A percentile compares a stretch with the other conserved stretches of the same genome.
Evolutionary conservation across 2,888 invertebrate species (phyloP).

Genomic region (Aquatica leii): DNA sequence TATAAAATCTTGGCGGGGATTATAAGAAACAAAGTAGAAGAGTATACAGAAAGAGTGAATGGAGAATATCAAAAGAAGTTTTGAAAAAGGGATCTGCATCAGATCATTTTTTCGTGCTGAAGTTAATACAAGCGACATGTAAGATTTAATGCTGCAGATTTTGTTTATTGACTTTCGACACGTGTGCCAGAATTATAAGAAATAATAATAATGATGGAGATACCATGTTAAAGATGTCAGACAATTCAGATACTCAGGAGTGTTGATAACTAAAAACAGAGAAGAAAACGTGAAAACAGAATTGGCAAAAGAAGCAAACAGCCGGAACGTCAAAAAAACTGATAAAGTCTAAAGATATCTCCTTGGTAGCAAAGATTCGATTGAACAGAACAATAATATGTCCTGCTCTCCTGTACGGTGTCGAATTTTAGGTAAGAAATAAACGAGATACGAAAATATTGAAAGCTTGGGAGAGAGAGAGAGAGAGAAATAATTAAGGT

Average conservation of each 20-base stretch:
- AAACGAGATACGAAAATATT: too few species aligned
- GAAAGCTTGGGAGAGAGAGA: too few species aligned
- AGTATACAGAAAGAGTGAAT: slow-evolving; percentile 9
- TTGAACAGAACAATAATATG: background rate
- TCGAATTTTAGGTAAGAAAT: too few species aligned
- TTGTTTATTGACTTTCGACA: too few species aligned
- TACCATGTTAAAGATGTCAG: too few species aligned
- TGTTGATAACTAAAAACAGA: background rate
- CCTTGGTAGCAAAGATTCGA: slow-evolving; percentile 14
- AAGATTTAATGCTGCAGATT: too few species aligned
- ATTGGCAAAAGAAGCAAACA: background rate
- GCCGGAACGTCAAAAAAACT: background rate
- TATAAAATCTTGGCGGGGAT: background rate
- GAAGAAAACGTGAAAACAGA: slow-evolving; percentile 3
- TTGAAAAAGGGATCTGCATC: slow-evolving; percentile 11
- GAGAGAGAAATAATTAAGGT: too few species aligned
- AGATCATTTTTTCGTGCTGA: slow-evolving; percentile 30
- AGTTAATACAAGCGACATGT: too few species aligned
- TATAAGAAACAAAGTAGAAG: background rate
- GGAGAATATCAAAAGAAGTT: slow-evolving; percentile 6
- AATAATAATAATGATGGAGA: too few species aligned
- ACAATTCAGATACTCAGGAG: slow-evolving; percentile 4
- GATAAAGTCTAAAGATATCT: slow-evolving; percentile 19
- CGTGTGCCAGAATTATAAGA: too few species aligned
- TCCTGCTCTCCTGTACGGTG: too few species aligned